Percentiles rank a stretch among this genome's conserved stretches.
phyloP scores from a whole-genome alignment of 2,797 vertebrate species.

The Pangasius djambal region DNA sequence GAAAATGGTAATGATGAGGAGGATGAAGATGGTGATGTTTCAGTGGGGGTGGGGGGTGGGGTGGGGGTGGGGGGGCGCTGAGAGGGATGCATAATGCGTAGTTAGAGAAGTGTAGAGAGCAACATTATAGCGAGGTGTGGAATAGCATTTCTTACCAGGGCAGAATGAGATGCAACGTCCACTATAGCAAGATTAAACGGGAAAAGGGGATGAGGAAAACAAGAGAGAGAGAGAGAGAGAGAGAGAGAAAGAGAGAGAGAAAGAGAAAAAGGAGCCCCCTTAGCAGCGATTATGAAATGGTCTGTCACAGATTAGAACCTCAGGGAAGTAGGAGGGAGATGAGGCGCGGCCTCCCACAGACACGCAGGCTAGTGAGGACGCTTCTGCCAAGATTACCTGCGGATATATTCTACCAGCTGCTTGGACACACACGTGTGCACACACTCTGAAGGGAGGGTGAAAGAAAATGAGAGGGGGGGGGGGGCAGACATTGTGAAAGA shows the following conservation, averaged over 20 bases:
- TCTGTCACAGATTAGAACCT: slow-evolving; percentile 87
- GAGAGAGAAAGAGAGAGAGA: slow-evolving; percentile 40
- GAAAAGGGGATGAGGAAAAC: slow-evolving; percentile 51
- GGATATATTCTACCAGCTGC: slow-evolving; percentile 80
- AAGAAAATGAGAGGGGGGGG: slow-evolving; percentile 50
- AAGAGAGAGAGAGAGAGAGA: slow-evolving; percentile 39
- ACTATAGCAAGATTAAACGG: slow-evolving; percentile 78
- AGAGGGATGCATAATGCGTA: not conserved
- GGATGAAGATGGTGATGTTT: slow-evolving; percentile 13
- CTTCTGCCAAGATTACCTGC: slow-evolving; percentile 82
- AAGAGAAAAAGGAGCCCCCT: slow-evolving; percentile 68
- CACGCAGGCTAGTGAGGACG: slow-evolving; percentile 70
- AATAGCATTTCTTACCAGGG: slow-evolving; percentile 63
- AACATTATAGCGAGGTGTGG: slow-evolving; percentile 57
- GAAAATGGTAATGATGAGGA: slow-evolving; percentile 28
- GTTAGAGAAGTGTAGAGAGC: slow-evolving; percentile 6
- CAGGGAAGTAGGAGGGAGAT: slow-evolving; percentile 79
- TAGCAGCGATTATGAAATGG: slow-evolving; percentile 87
- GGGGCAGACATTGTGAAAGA: slow-evolving; percentile 52
- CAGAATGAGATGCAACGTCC: slow-evolving; percentile 61
- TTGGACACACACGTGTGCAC: slow-evolving; percentile 60
- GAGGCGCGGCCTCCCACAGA: slow-evolving; percentile 82
- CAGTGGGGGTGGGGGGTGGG: not conserved
- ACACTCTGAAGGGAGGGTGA: slow-evolving; percentile 56
- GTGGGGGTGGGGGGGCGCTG: no score